phyloP scores from a whole-genome alignment of 1,140 invertebrate genomes.

The Pseudobourletiella spinata region DNA sequence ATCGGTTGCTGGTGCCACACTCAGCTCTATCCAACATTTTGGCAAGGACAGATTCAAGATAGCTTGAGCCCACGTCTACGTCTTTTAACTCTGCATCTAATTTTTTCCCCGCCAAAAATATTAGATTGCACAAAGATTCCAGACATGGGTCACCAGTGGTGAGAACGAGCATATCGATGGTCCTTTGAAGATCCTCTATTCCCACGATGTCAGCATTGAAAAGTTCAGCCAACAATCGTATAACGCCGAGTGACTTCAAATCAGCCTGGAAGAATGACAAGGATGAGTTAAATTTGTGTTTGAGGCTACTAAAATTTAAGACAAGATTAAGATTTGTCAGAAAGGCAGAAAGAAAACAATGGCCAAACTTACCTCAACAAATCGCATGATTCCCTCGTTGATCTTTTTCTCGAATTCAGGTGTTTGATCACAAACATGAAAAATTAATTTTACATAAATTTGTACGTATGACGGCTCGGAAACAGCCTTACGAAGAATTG shows the following conservation, averaged over 20 bases:
- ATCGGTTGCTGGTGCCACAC: not conserved
- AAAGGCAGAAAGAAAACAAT: too few relatives aligned
- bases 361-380: conserved; percentile 12
- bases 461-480: conserved; percentile 12
- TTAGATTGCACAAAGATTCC: conserved; percentile 19
- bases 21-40: conserved; percentile 3
- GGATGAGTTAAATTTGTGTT: too few relatives aligned
- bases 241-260: conserved; percentile 5
- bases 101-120: conserved; percentile 15
- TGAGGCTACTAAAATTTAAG: too few relatives aligned
- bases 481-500: conserved; percentile 12
- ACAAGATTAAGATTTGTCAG: too few relatives aligned
- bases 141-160: not conserved
- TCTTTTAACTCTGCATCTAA: conserved; percentile 14
- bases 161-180: conserved; percentile 1
- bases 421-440: not conserved
- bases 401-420: conserved; percentile 12
- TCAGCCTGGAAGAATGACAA: not conserved
- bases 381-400: not conserved
- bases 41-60: conserved; percentile 1
- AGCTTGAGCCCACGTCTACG: not conserved
- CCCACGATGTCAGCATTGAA: conserved; percentile 16
- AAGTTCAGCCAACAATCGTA: conserved; percentile 18
- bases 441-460: conserved; percentile 19
- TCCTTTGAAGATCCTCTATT: not conserved